Evolutionary conservation across 2,113 vertebrate genomes (phyloP).

Genomic region (Tachuris rubrigastra): DNA sequence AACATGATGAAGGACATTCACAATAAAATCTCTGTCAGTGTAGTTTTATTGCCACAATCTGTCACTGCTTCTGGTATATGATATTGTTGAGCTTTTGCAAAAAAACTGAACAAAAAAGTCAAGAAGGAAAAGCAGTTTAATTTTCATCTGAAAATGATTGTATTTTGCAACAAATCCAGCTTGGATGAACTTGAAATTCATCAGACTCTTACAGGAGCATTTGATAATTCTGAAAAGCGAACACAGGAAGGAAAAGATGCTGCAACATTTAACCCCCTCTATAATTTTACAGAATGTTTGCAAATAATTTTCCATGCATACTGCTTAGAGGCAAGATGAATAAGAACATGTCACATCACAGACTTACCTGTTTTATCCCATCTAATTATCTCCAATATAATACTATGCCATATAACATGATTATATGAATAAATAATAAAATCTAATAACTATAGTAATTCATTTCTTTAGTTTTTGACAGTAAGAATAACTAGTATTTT

Average conservation of each 20-base stretch:
- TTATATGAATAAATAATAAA: neutral
- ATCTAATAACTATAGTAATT: neutral
- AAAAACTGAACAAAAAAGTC: neutral
- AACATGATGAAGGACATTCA: neutral
- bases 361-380: neutral
- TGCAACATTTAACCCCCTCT: neutral
- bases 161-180: neutral
- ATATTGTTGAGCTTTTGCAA: neutral
- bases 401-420: neutral
- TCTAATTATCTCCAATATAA: neutral
- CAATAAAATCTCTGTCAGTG: neutral
- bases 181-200: neutral
- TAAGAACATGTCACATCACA: neutral
- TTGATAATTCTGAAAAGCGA: neutral
- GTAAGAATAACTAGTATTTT: neutral
- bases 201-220: neutral
- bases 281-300: neutral
- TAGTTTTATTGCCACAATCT: slow-evolving; percentile 2
- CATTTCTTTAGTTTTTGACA: neutral
- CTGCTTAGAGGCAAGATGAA: neutral
- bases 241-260: neutral
- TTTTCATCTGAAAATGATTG: neutral
- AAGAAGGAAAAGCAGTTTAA: neutral
- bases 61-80: neutral
- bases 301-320: neutral